These are phyloP conservation scores for Pangasianodon hypophthalmus DNA, from an alignment of 2,113 vertebrate species.

Conservation along the genomic window DNA sequence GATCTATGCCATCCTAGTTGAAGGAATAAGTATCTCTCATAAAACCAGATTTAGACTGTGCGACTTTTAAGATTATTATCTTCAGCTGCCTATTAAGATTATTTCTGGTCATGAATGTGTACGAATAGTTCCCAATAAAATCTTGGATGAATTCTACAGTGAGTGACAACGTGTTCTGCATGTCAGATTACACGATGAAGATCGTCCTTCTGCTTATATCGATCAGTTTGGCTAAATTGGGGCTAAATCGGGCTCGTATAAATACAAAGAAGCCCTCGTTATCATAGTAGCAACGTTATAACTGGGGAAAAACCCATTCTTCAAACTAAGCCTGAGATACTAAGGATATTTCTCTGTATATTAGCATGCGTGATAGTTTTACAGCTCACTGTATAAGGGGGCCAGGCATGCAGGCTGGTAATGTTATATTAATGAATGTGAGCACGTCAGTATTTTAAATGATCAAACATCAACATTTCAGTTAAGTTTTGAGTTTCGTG, in stretches of 20 bases:
- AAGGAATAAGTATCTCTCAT: background rate
- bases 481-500: too few species aligned
- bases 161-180: background rate
- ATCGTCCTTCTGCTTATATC: too few species aligned
- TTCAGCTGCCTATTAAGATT: background rate
- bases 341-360: background rate
- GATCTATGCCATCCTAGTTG: background rate
- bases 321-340: background rate
- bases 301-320: background rate
- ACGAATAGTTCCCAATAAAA: background rate
- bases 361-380: background rate
- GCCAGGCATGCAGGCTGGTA: background rate
- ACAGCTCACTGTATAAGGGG: too few species aligned
- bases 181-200: background rate
- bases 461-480: too few species aligned
- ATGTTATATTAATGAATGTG: background rate
- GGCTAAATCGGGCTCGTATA: background rate
- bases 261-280: background rate
- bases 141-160: background rate
- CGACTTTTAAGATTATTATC: too few species aligned
- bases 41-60: background rate
- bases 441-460: too few species aligned
- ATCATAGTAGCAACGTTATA: background rate
- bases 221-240: too few species aligned
- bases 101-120: background rate